These are phyloP conservation scores for Lamellibrachia luymesi DNA, from an alignment of 1,140 invertebrate species.

Conservation along the genomic window DNA sequence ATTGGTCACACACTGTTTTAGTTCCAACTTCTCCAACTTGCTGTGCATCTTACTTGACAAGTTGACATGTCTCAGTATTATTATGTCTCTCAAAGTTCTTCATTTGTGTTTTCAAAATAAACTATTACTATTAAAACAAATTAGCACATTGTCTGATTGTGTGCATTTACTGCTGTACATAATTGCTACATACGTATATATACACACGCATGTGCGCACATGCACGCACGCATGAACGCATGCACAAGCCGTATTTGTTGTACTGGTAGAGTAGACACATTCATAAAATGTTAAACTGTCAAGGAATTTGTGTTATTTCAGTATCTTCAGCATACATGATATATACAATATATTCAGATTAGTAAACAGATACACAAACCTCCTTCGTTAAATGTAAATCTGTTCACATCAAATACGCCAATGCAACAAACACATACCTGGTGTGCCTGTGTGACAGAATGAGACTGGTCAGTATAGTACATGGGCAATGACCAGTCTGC, in stretches of 20 bases:
- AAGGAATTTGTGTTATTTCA: not conserved
- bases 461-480: slow-evolving; percentile 77
- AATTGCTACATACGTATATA: not conserved
- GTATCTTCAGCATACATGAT: not conserved
- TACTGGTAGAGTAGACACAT: not conserved
- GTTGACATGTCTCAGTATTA: no score
- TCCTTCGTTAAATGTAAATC: not conserved
- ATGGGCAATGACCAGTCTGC: slow-evolving; percentile 87
- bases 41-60: not conserved
- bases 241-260: not conserved
- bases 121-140: no score
- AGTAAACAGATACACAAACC: not conserved
- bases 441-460: slow-evolving; percentile 55
- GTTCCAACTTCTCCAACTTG: not conserved
- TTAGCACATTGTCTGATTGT: no score
- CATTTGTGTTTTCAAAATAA: no score
- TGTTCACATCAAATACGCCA: not conserved
- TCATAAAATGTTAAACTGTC: not conserved
- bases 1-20: not conserved
- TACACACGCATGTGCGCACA: no score
- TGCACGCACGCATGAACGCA: not conserved
- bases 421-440: not conserved
- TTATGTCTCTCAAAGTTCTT: no score
- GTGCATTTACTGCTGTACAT: no score
- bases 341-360: not conserved